Conservation (phyloP, 2,113 vertebrate species). For the Heptranchias perlo region DNA sequence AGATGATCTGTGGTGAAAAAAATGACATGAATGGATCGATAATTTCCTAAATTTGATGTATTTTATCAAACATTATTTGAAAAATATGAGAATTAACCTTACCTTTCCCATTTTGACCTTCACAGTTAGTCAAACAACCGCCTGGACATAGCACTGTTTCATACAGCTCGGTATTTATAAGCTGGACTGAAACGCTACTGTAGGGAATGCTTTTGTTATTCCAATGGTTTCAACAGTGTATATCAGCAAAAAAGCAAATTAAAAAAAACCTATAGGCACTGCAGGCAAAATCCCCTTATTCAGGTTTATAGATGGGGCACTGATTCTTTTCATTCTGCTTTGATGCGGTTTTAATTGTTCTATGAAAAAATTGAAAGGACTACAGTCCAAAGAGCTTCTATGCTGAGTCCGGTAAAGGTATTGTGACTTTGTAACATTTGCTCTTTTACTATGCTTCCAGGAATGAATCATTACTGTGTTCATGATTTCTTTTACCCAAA, state of each 20-base stretch:
- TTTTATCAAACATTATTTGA: background rate
- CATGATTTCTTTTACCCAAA: no score
- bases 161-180: background rate
- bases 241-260: constrained; percentile 13
- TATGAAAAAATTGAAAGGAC: background rate
- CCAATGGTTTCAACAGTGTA: background rate
- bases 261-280: background rate
- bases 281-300: constrained; percentile 3
- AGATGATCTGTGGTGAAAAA: constrained; percentile 39
- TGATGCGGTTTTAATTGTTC: background rate
- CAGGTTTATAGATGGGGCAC: background rate
- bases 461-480: background rate
- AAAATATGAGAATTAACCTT: background rate
- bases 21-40: background rate
- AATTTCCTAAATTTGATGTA: background rate
- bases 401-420: background rate
- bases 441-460: background rate
- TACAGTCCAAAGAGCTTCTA: background rate
- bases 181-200: background rate
- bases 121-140: background rate
- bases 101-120: constrained; percentile 22
- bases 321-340: constrained; percentile 29
- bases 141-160: background rate
- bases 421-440: background rate
- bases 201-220: constrained; percentile 6